Evolutionary conservation across 2,113 vertebrate genomes (phyloP).

Genomic region (Malurus alboscapulatus): DNA sequence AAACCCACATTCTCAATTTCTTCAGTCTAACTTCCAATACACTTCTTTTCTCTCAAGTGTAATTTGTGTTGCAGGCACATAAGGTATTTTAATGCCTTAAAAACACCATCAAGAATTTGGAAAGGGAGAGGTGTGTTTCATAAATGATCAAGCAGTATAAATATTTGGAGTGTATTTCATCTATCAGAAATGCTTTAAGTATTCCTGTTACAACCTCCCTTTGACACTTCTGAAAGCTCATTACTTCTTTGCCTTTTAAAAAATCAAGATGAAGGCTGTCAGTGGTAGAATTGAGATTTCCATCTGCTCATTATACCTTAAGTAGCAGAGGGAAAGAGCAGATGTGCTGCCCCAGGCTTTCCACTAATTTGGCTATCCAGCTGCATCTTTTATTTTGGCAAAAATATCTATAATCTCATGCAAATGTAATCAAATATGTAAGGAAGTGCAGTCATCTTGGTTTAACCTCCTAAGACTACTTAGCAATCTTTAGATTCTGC

Average conservation of each 20-base stretch:
- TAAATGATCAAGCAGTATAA: background rate
- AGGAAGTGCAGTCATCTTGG: background rate
- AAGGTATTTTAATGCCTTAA: background rate
- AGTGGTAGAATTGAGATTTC: background rate
- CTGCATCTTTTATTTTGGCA: background rate
- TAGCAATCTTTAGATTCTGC: background rate
- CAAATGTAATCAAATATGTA: background rate
- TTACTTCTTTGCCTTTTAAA: background rate
- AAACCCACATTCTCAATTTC: background rate
- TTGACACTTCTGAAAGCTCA: slow-evolving; percentile 1
- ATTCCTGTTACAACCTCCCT: background rate
- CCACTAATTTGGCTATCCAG: background rate
- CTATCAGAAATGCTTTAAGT: background rate
- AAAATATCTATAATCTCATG: background rate
- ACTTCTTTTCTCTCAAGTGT: background rate
- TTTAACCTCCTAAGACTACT: background rate
- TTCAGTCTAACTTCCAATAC: background rate
- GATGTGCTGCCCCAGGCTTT: slow-evolving; percentile 35
- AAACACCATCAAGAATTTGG: background rate
- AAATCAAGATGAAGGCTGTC: background rate
- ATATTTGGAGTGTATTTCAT: background rate
- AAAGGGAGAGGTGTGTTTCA: background rate
- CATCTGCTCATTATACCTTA: slow-evolving; percentile 5
- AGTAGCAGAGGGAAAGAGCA: background rate
- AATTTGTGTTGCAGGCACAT: background rate